Evolutionary conservation across 2,113 vertebrate species (phyloP).

Genomic region (Furnarius figulus): DNA sequence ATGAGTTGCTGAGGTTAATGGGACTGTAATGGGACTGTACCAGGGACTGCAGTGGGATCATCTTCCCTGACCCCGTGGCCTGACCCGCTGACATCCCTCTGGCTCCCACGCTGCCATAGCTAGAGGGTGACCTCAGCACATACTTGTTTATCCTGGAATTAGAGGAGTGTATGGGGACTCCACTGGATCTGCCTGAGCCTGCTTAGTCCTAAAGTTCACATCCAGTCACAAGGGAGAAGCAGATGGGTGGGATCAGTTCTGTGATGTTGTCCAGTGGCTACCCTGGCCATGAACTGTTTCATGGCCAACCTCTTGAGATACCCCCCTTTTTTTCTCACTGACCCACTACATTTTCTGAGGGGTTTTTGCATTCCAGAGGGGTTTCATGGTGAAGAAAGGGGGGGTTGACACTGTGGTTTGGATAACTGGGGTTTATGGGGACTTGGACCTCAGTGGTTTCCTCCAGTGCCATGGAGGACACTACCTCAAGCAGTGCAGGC

Average conservation of each 20-base stretch:
- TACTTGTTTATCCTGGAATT: conserved; percentile 44
- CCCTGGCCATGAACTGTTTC: background rate
- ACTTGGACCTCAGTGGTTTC: background rate
- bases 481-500: fast-evolving
- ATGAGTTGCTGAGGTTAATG: conserved; percentile 14
- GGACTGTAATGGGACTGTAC: conserved; percentile 15
- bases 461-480: background rate
- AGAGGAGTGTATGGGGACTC: background rate
- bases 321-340: background rate
- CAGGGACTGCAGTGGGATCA: background rate
- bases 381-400: background rate
- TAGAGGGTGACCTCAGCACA: background rate
- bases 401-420: background rate
- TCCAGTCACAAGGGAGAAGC: background rate
- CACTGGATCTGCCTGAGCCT: background rate
- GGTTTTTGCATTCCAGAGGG: background rate
- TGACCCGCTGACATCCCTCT: background rate
- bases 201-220: background rate
- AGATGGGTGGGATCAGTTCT: background rate
- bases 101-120: background rate
- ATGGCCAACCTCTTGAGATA: background rate
- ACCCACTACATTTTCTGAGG: background rate
- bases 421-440: background rate
- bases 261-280: background rate
- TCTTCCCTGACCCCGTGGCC: background rate